Evolutionary conservation across 2,113 vertebrate species (phyloP).

Genomic region (Planiliza haematocheilus): DNA sequence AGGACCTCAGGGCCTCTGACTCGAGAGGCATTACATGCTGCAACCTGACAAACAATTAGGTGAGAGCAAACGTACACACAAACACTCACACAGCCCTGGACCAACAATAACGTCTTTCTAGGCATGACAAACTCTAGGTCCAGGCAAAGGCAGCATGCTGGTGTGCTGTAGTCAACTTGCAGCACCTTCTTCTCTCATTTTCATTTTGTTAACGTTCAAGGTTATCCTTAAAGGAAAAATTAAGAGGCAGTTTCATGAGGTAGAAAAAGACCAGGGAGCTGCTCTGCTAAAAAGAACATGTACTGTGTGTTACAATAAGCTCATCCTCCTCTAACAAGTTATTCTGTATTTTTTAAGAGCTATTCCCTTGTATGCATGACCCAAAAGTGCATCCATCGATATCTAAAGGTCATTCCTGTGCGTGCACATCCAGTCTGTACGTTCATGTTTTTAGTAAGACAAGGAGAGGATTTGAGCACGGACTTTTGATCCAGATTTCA

Average conservation of each 20-base stretch:
- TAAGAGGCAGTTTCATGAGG: constrained; percentile 34
- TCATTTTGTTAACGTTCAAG: no score
- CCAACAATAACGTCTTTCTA: constrained; percentile 42
- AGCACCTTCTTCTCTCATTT: no score
- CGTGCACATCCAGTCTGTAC: neutral
- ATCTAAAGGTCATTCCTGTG: neutral
- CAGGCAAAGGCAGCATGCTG: constrained; percentile 25
- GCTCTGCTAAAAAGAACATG: no score
- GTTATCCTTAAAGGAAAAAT: neutral
- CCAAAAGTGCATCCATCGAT: no score
- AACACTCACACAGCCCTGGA: neutral
- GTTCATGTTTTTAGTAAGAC: neutral
- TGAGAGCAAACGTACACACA: constrained; percentile 24
- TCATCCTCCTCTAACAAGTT: constrained; percentile 33
- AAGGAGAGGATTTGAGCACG: constrained; percentile 8
- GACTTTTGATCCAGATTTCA: constrained; percentile 22
- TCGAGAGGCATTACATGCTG: constrained; percentile 54
- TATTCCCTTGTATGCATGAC: no score
- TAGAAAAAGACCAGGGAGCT: neutral
- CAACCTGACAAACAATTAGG: constrained; percentile 71
- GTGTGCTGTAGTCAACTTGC: no score
- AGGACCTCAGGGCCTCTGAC: constrained; percentile 48
- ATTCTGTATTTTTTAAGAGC: constrained; percentile 22
- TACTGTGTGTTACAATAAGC: constrained; percentile 20
- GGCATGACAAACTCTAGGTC: constrained; percentile 13